phyloP scores from a whole-genome alignment of 2,113 vertebrate genomes.

The Astur gentilis region DNA sequence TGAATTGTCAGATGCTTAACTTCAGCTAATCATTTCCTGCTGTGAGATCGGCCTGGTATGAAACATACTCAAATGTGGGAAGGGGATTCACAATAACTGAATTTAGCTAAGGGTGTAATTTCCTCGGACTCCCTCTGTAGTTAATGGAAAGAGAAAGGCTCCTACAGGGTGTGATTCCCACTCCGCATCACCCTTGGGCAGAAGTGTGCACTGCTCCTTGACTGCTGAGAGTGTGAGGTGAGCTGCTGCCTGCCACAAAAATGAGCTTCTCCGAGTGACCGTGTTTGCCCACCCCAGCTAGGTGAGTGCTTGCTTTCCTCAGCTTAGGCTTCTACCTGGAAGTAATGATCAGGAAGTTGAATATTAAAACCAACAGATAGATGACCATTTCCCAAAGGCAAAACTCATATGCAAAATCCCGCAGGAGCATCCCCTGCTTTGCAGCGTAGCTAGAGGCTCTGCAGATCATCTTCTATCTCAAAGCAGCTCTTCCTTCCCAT shows the following conservation, averaged over 20 bases:
- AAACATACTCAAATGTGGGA: constrained; percentile 13
- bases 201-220: neutral
- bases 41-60: neutral
- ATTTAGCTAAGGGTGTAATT: constrained; percentile 48
- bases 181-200: neutral
- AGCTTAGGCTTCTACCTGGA: neutral
- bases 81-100: constrained; percentile 51
- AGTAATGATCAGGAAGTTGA: neutral
- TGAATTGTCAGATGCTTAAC: constrained; percentile 61
- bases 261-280: neutral
- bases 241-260: neutral
- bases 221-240: neutral
- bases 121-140: constrained; percentile 39
- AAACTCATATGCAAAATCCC: neutral
- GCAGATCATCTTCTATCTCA: neutral
- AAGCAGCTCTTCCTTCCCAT: neutral
- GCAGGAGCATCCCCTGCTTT: neutral
- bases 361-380: neutral
- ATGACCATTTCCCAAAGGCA: neutral
- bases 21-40: constrained; percentile 63
- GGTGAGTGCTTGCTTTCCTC: neutral
- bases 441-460: neutral
- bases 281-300: neutral
- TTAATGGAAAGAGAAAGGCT: constrained; percentile 50
- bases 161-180: neutral